Percentiles rank a stretch among this genome's conserved stretches.
Evolutionary conservation across 2,797 vertebrate genomes (phyloP).

Genomic region (Melanotaenia parkinsoni): DNA sequence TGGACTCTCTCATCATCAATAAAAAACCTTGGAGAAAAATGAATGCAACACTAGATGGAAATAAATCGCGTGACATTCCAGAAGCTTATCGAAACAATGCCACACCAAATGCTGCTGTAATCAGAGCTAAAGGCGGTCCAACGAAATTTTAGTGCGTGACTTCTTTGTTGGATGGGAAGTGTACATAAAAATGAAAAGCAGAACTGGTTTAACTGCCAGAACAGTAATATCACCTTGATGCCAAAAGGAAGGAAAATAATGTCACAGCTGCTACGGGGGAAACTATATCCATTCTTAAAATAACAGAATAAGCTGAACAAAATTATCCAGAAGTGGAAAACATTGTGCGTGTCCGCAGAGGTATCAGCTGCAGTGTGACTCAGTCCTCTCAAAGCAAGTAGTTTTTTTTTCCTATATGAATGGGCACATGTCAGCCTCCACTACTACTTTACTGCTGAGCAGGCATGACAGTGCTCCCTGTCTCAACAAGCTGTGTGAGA

Average conservation of each 20-base stretch:
- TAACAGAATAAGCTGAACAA: constrained; percentile 6
- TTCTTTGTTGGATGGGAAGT: too few relatives aligned
- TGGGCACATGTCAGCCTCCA: constrained; percentile 16
- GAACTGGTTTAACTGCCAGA: background rate
- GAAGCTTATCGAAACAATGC: too few relatives aligned
- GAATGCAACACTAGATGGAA: too few relatives aligned
- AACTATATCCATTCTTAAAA: constrained; percentile 2
- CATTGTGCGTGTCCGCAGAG: background rate
- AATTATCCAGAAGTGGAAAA: constrained; percentile 13
- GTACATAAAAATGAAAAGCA: background rate
- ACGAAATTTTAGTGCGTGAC: too few relatives aligned
- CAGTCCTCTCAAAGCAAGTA: constrained; percentile 29
- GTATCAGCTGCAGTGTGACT: constrained; percentile 33
- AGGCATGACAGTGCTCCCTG: background rate
- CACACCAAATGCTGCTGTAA: too few relatives aligned
- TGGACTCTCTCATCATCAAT: too few relatives aligned
- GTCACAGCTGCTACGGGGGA: background rate
- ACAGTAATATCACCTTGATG: background rate
- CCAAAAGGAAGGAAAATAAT: constrained; percentile 14
- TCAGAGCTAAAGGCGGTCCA: too few relatives aligned
- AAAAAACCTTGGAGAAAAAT: too few relatives aligned
- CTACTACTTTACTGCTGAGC: constrained; percentile 15
- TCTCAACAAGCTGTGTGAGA: constrained; percentile 39
- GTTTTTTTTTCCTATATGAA: constrained; percentile 20
- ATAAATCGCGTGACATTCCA: too few relatives aligned